Conservation (phyloP, 2,113 vertebrate genomes). For the Urocitellus parryii region DNA sequence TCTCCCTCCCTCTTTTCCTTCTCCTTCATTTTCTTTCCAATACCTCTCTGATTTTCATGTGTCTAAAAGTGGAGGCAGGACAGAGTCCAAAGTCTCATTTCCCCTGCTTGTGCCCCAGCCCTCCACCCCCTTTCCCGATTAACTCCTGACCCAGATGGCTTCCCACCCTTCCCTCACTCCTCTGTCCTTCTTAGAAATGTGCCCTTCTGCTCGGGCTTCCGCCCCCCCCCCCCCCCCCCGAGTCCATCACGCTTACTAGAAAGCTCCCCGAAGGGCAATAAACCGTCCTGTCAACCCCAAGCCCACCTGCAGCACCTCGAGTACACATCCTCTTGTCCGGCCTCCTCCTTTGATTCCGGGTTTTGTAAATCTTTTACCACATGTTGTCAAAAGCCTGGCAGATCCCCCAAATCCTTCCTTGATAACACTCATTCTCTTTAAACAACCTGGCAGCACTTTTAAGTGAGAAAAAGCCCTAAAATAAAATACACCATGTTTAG, state of each 20-base stretch:
- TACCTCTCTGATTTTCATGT: not conserved
- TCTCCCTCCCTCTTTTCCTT: not conserved
- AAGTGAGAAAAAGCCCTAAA: conserved; percentile 83
- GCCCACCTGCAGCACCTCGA: conserved; percentile 72
- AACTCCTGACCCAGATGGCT: conserved; percentile 49
- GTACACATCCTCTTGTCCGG: conserved; percentile 65
- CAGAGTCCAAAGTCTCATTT: not conserved
- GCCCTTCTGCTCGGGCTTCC: not conserved
- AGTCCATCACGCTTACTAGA: conserved; percentile 48
- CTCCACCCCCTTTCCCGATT: not conserved
- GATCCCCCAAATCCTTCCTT: conserved; percentile 77
- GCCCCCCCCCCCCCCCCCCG: not conserved
- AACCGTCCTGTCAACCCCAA: conserved; percentile 54
- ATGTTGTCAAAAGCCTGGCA: conserved; percentile 80
- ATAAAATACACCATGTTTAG: conserved; percentile 80
- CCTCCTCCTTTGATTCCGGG: conserved; percentile 77
- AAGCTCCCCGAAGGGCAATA: conserved; percentile 70
- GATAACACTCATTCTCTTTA: conserved; percentile 78
- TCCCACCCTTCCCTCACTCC: not conserved
- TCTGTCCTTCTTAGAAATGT: conserved; percentile 21
- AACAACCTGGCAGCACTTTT: conserved; percentile 82
- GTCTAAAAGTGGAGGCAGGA: not conserved
- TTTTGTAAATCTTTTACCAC: conserved; percentile 83
- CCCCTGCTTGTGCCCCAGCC: not conserved
- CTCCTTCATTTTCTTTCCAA: not conserved